Evolutionary conservation across 2,888 invertebrate genomes (phyloP), one percentile per base, ranked within the genome.

Genomic region (Lacanobia oleracea): DNA sequence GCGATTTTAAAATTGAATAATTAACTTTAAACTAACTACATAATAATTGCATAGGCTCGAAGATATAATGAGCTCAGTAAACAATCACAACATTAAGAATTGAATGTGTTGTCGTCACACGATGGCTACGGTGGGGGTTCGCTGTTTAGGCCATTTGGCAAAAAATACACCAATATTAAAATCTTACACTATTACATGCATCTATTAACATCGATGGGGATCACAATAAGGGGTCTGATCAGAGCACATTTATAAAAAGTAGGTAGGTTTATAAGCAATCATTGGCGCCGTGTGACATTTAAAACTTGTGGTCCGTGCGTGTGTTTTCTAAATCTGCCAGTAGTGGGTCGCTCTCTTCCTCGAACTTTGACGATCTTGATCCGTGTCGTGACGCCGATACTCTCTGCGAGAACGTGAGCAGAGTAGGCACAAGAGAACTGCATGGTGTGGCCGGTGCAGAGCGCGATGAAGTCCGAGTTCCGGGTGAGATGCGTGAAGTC

Each of bases 381-480:
- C 96, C 95, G 79, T 94, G 94, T 71, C 97, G 94, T 48, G 96
- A 96, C 10, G 94, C 93, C 14, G 95, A 94, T 1, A 95, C 92
- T 77, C 96, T 93, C 72, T 97, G 96, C n/a, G 97, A 93, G 59
- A 97, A 97, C 21, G 97, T 97, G 81, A 97, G 95, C 4, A 96
- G 91, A 84, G 96, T 96, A 14, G 98, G 97, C 21, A 97, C 97
- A 67, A 97, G 94, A 94, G 97, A 97, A 48, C 97, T 97, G 79
- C 97, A 97, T 0, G 98, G 98, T 0, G 98, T 98, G 4, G 97
- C 98, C 0, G 98, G 98, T 0, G 98, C 98, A 0, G 98, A 98
- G 27, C 98, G 94, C 0, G 98, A 98, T 10, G 98, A 95, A 95
- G 97, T 97, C 57, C 97, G 96, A 74, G 96, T 93, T 64, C 94